Conservation (phyloP, 2,797 vertebrate species). For the Parotocinclus haroldoi region DNA sequence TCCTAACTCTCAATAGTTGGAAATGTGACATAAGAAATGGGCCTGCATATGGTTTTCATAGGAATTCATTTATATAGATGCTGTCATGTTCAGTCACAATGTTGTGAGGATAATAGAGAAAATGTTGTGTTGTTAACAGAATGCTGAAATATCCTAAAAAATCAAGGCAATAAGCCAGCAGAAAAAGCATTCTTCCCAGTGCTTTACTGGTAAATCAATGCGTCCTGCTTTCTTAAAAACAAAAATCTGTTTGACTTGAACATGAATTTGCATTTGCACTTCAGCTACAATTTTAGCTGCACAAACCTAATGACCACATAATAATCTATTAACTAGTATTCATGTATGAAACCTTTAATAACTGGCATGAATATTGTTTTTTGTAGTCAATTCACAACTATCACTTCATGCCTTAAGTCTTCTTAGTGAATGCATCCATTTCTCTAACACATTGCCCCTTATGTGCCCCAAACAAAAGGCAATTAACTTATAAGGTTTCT, state of each 20-base stretch:
- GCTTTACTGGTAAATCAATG: too few species aligned
- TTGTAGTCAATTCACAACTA: too few species aligned
- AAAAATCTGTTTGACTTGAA: too few species aligned
- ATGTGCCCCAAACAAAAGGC: constrained; percentile 67
- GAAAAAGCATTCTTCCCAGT: background rate
- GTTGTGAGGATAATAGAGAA: background rate
- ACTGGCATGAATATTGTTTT: too few species aligned
- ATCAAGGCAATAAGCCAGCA: background rate
- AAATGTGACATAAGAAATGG: constrained; percentile 44
- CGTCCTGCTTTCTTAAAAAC: too few species aligned
- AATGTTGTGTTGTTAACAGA: background rate
- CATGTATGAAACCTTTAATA: too few species aligned
- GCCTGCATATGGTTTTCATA: background rate
- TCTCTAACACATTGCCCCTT: constrained; percentile 65
- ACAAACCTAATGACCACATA: too few species aligned
- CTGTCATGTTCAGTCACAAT: background rate
- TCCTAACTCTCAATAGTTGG: constrained; percentile 50
- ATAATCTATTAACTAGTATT: too few species aligned
- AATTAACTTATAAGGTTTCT: constrained; percentile 73
- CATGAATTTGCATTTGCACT: too few species aligned
- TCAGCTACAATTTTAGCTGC: too few species aligned
- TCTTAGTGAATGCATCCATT: too few species aligned
- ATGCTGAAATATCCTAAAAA: background rate
- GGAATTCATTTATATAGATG: background rate
- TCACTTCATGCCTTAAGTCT: too few species aligned